phyloP scores from a whole-genome alignment of 1,140 invertebrate species.

The Cydia amplana region DNA sequence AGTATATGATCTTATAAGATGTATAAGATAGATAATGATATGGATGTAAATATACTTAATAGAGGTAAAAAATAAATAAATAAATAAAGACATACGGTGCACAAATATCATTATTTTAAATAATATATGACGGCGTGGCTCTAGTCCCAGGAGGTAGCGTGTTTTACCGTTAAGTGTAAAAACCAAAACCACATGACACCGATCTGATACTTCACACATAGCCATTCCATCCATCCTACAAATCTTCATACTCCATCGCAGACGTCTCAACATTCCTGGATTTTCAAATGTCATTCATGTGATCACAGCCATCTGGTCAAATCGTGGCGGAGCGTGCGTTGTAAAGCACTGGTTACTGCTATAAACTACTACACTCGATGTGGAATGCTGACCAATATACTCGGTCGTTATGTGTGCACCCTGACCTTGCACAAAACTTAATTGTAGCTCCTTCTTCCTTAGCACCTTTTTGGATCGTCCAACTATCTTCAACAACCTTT shows the following conservation, averaged over 20 bases:
- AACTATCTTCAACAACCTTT: slow-evolving; percentile 61
- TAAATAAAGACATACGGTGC: too few relatives aligned
- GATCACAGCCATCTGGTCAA: slow-evolving; percentile 41
- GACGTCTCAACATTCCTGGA: neutral
- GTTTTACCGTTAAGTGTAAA: neutral
- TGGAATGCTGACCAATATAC: slow-evolving; percentile 68
- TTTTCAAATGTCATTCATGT: neutral
- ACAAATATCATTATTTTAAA: too few relatives aligned
- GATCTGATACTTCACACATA: neutral
- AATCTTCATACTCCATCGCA: neutral
- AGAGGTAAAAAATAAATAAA: too few relatives aligned
- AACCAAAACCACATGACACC: neutral
- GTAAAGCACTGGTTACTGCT: slow-evolving; percentile 65
- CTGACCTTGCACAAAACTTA: slow-evolving; percentile 65
- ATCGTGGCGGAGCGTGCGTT: slow-evolving; percentile 70
- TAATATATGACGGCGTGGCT: too few relatives aligned
- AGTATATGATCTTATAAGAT: too few relatives aligned
- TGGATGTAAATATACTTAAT: too few relatives aligned
- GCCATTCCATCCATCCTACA: neutral
- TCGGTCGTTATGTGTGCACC: slow-evolving; percentile 70
- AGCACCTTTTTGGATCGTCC: slow-evolving; percentile 79
- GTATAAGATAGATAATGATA: too few relatives aligned
- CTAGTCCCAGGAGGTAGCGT: too few relatives aligned
- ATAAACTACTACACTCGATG: slow-evolving; percentile 60
- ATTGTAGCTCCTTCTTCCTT: slow-evolving; percentile 77